Base-by-base conservation (phyloP, 2,888 invertebrate genomes). In the Coenonympha glycerion region DNA sequence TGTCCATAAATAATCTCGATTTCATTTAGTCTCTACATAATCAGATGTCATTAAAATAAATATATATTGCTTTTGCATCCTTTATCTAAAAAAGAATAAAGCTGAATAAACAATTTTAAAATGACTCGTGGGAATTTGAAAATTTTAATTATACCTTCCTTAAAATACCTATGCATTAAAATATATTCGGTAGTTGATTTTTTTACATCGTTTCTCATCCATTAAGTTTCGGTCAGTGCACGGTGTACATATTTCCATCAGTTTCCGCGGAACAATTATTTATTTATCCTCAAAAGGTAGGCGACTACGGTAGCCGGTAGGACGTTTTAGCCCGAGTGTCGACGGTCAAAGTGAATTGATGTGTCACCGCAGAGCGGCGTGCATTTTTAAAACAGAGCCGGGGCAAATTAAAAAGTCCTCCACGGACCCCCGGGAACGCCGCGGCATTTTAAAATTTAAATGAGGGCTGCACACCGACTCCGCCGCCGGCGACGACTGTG, bases 391-490 rank as follows among this genome's bases (percentile, higher is more conserved):
- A 82, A 69, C 73, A 71, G 73, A 74, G 73, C 77, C 63, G 72
- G 74, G 73, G 73, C 75, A 84, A 86, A 86, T 87, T 85, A 87
- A 87, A 86, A 86, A 85, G 79, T 84, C 80, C 79, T 83, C 81
- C 76, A 73, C 68, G 71, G 72, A 67, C 72, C 76, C 76, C 79
- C 77, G 72, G 68, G 15, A 28, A 69, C 73, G 71, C 73, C 67
- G 69, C 77, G 79, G 81, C 83, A 81, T 84, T 87, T 87, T 87
- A 78, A 84, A 84, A 79, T 83, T 82, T 81, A 84, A 87, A 84
- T 85, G 83, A 81, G 82, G 76, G 76, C 76, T 73, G 76, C 76
- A 79, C 79, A 79, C 79, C 76, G 78, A n/a, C n/a, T 79, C 79
- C 76, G 78, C 72, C 77, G 76, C 75, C 68, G 68, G 66, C 78